Percentiles rank a stretch among this genome's conserved stretches.
These are phyloP conservation scores for Clarias gariepinus DNA, from an alignment of 2,113 vertebrate species.

Conservation along the genomic window DNA sequence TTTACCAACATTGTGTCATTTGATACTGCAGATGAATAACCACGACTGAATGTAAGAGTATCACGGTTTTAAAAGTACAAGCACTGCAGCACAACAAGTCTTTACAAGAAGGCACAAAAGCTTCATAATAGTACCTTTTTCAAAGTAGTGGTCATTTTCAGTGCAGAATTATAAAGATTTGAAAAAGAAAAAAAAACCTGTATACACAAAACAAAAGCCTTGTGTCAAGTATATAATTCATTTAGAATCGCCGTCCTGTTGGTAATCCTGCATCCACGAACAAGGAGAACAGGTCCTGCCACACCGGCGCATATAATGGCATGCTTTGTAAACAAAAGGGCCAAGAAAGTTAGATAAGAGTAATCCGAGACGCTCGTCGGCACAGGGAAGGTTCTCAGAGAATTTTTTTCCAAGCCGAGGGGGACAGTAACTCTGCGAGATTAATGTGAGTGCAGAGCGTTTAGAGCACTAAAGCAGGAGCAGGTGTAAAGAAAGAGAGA, in stretches of 20 bases:
- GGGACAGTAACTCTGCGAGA: constrained; percentile 37
- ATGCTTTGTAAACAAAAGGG: constrained; percentile 39
- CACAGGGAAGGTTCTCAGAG: constrained; percentile 47
- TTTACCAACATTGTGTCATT: constrained; percentile 30
- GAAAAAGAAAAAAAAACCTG: neutral
- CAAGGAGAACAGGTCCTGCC: constrained; percentile 55
- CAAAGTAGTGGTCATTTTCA: neutral
- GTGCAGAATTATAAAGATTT: neutral
- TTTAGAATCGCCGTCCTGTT: constrained; percentile 16
- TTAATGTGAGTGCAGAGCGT: constrained; percentile 38
- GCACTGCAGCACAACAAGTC: neutral
- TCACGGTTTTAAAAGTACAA: neutral
- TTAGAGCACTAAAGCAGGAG: constrained; percentile 9
- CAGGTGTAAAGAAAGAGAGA: neutral
- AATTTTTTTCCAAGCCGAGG: constrained; percentile 17
- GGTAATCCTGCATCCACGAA: constrained; percentile 41
- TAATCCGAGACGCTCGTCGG: constrained; percentile 33
- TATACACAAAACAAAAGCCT: neutral
- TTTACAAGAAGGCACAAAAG: neutral
- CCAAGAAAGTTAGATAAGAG: constrained; percentile 34
- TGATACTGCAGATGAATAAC: constrained; percentile 7
- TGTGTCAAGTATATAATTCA: neutral
- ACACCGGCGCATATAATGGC: constrained; percentile 37
- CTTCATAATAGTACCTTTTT: neutral
- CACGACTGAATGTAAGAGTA: neutral